Conservation (phyloP, 2,113 vertebrate genomes). For the Bolborhynchus lineola region DNA sequence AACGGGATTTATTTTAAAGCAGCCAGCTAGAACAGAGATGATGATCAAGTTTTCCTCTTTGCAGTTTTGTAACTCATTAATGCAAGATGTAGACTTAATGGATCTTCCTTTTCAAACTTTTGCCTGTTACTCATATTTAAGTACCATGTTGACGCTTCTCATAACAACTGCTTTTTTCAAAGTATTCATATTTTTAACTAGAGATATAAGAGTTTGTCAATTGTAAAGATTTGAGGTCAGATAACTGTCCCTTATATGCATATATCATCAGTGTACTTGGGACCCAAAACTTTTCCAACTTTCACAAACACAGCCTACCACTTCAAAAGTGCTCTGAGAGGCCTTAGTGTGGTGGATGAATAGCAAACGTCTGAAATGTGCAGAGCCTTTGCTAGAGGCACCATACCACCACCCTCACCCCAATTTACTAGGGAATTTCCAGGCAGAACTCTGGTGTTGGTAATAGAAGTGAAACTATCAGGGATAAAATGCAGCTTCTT, state of each 20-base stretch:
- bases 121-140: not conserved
- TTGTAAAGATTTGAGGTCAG: not conserved
- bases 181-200: not conserved
- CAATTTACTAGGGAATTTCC: not conserved
- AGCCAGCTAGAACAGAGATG: not conserved
- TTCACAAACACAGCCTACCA: not conserved
- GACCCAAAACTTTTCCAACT: too few relatives aligned
- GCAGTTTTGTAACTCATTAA: not conserved
- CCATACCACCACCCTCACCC: too few relatives aligned
- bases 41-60: not conserved
- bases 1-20: not conserved
- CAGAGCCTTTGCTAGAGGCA: not conserved
- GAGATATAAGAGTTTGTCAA: not conserved
- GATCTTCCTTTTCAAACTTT: not conserved
- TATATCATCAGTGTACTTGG: rapidly evolving
- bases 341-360: not conserved
- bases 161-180: not conserved
- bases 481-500: not conserved
- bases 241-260: not conserved
- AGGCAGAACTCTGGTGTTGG: not conserved
- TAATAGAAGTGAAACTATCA: not conserved
- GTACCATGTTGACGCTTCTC: not conserved
- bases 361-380: not conserved
- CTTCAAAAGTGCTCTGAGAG: not conserved
- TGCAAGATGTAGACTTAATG: too few relatives aligned